Base-by-base conservation (phyloP, 92 coral and sea anemone genomes). In the Porites rus region DNA sequence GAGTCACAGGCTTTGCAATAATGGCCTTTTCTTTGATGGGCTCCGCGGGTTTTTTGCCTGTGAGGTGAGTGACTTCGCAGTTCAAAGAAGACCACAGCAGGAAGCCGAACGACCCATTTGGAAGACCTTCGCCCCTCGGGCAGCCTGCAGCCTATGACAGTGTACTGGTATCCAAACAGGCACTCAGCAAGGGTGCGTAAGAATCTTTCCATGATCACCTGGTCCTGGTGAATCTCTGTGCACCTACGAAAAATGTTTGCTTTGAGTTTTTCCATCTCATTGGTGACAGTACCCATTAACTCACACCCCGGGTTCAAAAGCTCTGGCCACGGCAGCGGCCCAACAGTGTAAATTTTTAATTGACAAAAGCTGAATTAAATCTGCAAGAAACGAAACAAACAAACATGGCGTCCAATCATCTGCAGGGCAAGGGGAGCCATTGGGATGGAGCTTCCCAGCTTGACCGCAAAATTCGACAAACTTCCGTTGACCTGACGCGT, bases 111-210 rank as follows among this genome's bases (percentile, higher is more conserved):
- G 22, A 50, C 88, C 82, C 83, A 84, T 2, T 65, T 75, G 10
- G 56, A 38, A 18, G 43, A 60, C 5, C 83, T 38, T 38, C 5
- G 5, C 46, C 46, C 46, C 46, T 38, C 46, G 51, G 3, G 6
- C 69, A 59, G 75, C 74, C 16, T 63, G 6, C 69, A 59, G 75
- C 74, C 16, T 63, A 74, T 74, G 19, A 18, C 71, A 16, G 59
- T 65, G 28, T 84, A 75, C 25, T 84, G 88, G 14, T 62, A 65
- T 5, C 82, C 88, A 65, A 76, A 84, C 25, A 75, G 17, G 6
- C 88, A 43, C 65, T 84, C 76, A 10, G 82, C 81, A 7, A 43
- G 24, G 12, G 83, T 75, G 1, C 7, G 10, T 3, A 54, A 63
- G 75, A 52, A 84, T 31, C 43, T 20, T 56, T 77, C 60, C 28